phyloP scores from a whole-genome alignment of 2,797 vertebrate genomes.

The Helostoma temminkii region DNA sequence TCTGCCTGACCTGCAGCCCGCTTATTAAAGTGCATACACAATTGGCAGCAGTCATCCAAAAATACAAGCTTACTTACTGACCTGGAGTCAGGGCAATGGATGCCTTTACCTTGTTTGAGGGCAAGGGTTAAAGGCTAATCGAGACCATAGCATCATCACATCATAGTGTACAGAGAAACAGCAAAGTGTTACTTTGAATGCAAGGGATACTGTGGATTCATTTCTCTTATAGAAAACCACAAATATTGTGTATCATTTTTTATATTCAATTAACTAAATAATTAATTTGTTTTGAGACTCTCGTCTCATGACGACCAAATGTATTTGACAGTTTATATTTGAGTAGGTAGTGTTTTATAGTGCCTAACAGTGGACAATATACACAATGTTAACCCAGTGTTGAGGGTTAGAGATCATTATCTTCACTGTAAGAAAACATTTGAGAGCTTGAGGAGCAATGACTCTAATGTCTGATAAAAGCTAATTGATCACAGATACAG shows the following conservation, averaged over 20 bases:
- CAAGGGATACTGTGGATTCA: constrained; percentile 17
- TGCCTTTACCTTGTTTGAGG: constrained; percentile 73
- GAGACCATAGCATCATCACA: constrained; percentile 53
- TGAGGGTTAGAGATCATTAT: constrained; percentile 17
- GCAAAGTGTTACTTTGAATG: constrained; percentile 36
- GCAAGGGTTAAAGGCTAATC: constrained; percentile 73
- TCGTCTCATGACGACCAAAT: constrained; percentile 42
- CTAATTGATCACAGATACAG: too few species aligned
- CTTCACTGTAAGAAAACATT: not conserved
- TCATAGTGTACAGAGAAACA: constrained; percentile 28
- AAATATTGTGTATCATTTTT: constrained; percentile 11
- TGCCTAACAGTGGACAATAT: not conserved
- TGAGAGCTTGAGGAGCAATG: constrained; percentile 6
- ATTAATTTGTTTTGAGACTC: constrained; percentile 38
- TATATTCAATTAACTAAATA: constrained; percentile 33
- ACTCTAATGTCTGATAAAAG: too few species aligned
- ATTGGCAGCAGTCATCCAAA: constrained; percentile 84
- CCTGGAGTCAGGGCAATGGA: constrained; percentile 75
- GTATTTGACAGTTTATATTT: constrained; percentile 14
- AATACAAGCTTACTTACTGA: constrained; percentile 80
- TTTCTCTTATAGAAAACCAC: constrained; percentile 28
- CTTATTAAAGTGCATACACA: constrained; percentile 92
- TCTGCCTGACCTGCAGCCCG: constrained; percentile 89
- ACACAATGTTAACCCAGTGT: not conserved
- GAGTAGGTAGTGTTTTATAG: constrained; percentile 20